phyloP scores from a whole-genome alignment of 2,888 invertebrate genomes.

The Cataglyphis livida region DNA sequence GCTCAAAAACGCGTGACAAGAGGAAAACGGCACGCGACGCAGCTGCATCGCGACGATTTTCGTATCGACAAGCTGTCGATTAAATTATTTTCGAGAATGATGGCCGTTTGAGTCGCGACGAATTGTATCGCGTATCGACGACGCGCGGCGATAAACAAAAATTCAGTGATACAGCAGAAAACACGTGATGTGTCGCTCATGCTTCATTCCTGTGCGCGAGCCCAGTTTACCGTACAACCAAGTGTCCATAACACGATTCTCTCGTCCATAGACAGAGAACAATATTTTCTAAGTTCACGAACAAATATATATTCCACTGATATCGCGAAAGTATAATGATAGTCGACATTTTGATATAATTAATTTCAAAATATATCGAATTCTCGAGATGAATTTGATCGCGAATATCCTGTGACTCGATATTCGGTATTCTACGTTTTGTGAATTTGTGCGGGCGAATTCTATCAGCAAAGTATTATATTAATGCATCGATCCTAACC shows the following conservation, averaged over 20 bases:
- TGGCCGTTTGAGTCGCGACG: conserved; percentile 33
- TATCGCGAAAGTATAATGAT: conserved; percentile 23
- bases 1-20: conserved; percentile 35
- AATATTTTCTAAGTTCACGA: not conserved
- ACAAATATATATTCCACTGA: conserved; percentile 4
- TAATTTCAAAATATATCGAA: not conserved
- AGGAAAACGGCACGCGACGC: conserved; percentile 40
- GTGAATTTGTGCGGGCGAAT: conserved; percentile 16
- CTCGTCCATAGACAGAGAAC: not conserved
- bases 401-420: conserved; percentile 7
- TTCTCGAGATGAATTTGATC: conserved; percentile 8
- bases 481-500: conserved; percentile 20
- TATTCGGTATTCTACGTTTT: conserved; percentile 14
- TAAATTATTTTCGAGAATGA: conserved; percentile 52
- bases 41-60: conserved; percentile 41
- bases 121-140: conserved; percentile 16
- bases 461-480: conserved; percentile 8
- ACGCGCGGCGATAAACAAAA: conserved; percentile 41
- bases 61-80: conserved; percentile 51
- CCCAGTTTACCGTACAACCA: conserved; percentile 24
- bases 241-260: conserved; percentile 24
- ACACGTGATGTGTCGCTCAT: not conserved
- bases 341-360: not conserved
- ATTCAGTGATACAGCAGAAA: conserved; percentile 34
- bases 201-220: conserved; percentile 20